These are phyloP conservation scores for Latheticus oryzae DNA, from an alignment of 2,888 invertebrate species.

Conservation along the genomic window DNA sequence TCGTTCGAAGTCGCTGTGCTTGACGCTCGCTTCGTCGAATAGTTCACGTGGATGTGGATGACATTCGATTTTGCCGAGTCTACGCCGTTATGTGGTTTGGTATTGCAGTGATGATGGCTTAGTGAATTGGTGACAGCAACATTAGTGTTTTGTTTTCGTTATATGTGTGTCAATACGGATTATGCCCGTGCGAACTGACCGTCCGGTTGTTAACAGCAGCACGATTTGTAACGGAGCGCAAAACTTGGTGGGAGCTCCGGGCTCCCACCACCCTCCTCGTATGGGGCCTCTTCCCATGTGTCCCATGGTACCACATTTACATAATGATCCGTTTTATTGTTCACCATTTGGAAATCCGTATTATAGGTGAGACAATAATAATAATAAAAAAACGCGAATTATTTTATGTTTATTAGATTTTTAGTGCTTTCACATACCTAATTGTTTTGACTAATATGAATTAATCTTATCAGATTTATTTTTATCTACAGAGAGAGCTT, in stretches of 20 bases:
- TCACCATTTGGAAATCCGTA: slow-evolving; percentile 71
- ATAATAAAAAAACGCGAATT: background rate
- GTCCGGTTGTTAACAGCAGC: slow-evolving; percentile 52
- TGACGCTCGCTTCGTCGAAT: slow-evolving; percentile 42
- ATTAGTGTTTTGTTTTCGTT: slow-evolving; percentile 13
- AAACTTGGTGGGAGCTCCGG: slow-evolving; percentile 60
- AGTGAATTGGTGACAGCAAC: slow-evolving; percentile 19
- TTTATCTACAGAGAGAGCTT: too few species aligned
- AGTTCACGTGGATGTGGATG: slow-evolving; percentile 74
- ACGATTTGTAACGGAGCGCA: slow-evolving; percentile 63
- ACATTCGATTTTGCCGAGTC: slow-evolving; percentile 65
- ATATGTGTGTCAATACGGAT: slow-evolving; percentile 25
- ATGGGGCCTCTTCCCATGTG: slow-evolving; percentile 63
- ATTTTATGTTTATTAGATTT: background rate
- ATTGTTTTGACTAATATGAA: too few species aligned
- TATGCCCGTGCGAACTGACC: slow-evolving; percentile 52
- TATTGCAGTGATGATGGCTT: slow-evolving; percentile 20
- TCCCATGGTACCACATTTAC: slow-evolving; percentile 62
- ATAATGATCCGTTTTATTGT: slow-evolving; percentile 71
- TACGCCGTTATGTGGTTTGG: slow-evolving; percentile 26
- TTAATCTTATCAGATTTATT: too few species aligned
- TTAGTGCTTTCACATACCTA: too few species aligned
- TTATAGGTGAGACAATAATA: slow-evolving; percentile 69
- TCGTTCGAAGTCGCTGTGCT: slow-evolving; percentile 57
- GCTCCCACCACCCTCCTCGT: slow-evolving; percentile 58